phyloP scores from a whole-genome alignment of 2,797 vertebrate genomes.

The Borostomias antarcticus region DNA sequence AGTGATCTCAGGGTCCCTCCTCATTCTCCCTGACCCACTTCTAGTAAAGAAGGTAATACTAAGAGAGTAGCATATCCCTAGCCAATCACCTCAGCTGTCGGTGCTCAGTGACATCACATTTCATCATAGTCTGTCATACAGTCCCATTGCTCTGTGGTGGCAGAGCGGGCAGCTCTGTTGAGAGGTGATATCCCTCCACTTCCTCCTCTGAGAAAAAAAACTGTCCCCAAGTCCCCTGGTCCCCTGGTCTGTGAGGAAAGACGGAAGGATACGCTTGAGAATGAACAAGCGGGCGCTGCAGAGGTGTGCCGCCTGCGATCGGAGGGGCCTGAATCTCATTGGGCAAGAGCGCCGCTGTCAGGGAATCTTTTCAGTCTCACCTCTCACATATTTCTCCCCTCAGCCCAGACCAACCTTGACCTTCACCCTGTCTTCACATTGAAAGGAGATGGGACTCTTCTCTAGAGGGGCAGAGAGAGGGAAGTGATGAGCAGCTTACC shows the following conservation, averaged over 20 bases:
- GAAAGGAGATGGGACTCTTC: conserved; percentile 65
- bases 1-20: conserved; percentile 8
- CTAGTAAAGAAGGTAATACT: neutral
- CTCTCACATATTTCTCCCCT: conserved; percentile 72
- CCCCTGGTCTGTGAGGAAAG: neutral
- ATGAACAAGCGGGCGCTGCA: conserved; percentile 20
- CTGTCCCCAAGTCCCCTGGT: conserved; percentile 32
- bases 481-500: conserved; percentile 74
- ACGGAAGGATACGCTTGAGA: conserved; percentile 34
- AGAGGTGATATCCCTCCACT: neutral
- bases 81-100: neutral
- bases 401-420: conserved; percentile 55
- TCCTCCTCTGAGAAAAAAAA: conserved; percentile 42
- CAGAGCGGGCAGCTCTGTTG: too few species aligned
- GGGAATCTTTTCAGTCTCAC: conserved; percentile 63
- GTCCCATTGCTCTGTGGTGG: neutral
- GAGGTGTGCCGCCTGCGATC: conserved; percentile 62
- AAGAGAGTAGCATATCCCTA: neutral
- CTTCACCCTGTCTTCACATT: conserved; percentile 61
- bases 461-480: conserved; percentile 28
- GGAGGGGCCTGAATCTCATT: conserved; percentile 44
- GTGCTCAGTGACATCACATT: neutral
- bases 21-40: conserved; percentile 2
- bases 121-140: neutral
- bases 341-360: conserved; percentile 50